phyloP scores from a whole-genome alignment of 2,888 invertebrate species.

The Masnerella sp. region DNA sequence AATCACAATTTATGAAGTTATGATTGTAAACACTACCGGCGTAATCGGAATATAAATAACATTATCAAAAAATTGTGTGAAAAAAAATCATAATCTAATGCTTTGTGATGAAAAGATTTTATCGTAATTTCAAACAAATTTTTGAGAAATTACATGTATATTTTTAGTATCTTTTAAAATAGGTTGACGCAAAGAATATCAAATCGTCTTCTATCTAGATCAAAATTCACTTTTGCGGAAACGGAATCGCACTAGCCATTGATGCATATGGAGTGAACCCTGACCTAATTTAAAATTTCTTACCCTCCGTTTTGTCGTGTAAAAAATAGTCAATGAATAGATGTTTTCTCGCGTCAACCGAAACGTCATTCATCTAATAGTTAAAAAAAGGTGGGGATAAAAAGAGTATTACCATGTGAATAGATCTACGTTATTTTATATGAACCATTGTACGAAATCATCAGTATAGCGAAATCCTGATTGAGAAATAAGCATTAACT shows the following conservation, averaged over 20 bases:
- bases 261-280: slow-evolving; percentile 30
- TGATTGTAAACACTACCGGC: too few species aligned
- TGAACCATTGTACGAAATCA: slow-evolving; percentile 18
- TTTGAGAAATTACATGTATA: too few species aligned
- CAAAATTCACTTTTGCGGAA: slow-evolving; percentile 35
- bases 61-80: too few species aligned
- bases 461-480: slow-evolving; percentile 11
- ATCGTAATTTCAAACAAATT: too few species aligned
- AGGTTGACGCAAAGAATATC: too few species aligned
- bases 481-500: slow-evolving; percentile 15
- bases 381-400: slow-evolving; percentile 36
- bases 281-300: slow-evolving; percentile 45
- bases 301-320: slow-evolving; percentile 40
- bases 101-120: too few species aligned
- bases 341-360: slow-evolving; percentile 17
- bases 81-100: too few species aligned
- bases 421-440: slow-evolving; percentile 40
- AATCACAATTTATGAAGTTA: too few species aligned
- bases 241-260: slow-evolving; percentile 12
- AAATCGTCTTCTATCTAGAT: too few species aligned
- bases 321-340: slow-evolving; percentile 42
- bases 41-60: too few species aligned
- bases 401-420: slow-evolving; percentile 41
- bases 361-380: slow-evolving; percentile 49
- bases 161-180: too few species aligned